These are phyloP conservation scores for Chlamydotis undulata DNA, from an alignment of 2,113 vertebrate genomes.

Conservation along the genomic window DNA sequence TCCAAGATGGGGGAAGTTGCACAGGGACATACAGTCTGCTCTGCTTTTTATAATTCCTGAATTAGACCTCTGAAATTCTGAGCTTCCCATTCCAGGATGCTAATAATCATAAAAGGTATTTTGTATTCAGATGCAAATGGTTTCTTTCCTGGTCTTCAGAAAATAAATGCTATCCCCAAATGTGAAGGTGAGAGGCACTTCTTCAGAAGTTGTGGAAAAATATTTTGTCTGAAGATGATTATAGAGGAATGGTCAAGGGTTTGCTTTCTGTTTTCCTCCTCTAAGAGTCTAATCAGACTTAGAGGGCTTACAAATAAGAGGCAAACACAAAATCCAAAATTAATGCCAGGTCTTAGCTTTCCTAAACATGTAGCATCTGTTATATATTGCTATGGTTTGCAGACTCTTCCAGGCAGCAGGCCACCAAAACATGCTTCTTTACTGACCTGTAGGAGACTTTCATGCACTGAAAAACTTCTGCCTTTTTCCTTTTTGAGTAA, in stretches of 20 bases:
- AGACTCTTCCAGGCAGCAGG: not conserved
- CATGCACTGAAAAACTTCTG: not conserved
- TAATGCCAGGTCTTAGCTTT: not conserved
- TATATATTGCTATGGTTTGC: not conserved
- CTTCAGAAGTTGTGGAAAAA: not conserved
- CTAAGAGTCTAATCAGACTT: not conserved
- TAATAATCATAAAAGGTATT: not conserved
- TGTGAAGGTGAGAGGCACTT: not conserved
- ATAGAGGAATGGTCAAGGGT: not conserved
- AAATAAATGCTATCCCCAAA: not conserved
- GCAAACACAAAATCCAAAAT: not conserved
- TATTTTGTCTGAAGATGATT: not conserved
- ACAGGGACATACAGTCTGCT: not conserved
- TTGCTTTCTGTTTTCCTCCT: not conserved
- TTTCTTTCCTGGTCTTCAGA: not conserved
- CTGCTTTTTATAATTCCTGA: not conserved
- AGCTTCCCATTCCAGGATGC: not conserved
- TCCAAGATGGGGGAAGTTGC: not conserved
- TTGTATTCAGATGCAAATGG: not conserved
- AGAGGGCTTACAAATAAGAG: not conserved
- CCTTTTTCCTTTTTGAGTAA: not conserved
- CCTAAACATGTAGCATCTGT: not conserved
- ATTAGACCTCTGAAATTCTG: not conserved
- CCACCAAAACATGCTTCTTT: not conserved
- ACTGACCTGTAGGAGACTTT: not conserved